Conservation (phyloP, 2,113 vertebrate species). For the Spermophilus dauricus region DNA sequence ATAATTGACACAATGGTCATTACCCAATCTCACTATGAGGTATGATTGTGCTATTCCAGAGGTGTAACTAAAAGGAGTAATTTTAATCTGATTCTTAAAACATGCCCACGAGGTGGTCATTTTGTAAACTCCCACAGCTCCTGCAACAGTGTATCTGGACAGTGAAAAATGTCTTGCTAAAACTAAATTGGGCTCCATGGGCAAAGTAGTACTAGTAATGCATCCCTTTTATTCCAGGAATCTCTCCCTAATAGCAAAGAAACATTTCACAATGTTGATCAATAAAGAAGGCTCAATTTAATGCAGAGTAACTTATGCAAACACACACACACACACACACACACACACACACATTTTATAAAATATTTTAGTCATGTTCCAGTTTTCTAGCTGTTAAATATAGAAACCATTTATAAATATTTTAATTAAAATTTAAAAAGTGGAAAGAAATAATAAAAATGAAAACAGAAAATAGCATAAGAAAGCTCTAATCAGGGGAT, state of each 20-base stretch:
- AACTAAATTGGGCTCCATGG: constrained; percentile 10
- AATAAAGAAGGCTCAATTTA: constrained; percentile 41
- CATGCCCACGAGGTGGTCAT: not conserved
- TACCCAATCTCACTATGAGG: not conserved
- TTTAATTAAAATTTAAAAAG: not conserved
- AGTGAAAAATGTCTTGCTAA: constrained; percentile 36
- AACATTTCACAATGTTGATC: not conserved
- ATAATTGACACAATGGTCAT: not conserved
- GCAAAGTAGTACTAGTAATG: not conserved
- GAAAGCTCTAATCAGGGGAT: not conserved
- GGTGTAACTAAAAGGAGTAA: not conserved
- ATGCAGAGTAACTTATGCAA: not conserved
- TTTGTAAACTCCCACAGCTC: constrained; percentile 50
- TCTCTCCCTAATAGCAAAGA: not conserved
- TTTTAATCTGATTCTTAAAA: constrained; percentile 53
- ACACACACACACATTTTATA: not conserved
- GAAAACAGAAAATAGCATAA: not conserved
- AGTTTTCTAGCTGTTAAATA: not conserved
- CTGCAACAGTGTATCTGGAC: not conserved
- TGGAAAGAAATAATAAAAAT: not conserved
- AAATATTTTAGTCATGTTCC: not conserved
- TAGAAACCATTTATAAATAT: not conserved
- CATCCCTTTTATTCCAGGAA: not conserved
- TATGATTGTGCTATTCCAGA: not conserved
- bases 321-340: not conserved